These are phyloP conservation scores for Sialia sialis DNA, from an alignment of 2,113 vertebrate species.

Conservation along the genomic window DNA sequence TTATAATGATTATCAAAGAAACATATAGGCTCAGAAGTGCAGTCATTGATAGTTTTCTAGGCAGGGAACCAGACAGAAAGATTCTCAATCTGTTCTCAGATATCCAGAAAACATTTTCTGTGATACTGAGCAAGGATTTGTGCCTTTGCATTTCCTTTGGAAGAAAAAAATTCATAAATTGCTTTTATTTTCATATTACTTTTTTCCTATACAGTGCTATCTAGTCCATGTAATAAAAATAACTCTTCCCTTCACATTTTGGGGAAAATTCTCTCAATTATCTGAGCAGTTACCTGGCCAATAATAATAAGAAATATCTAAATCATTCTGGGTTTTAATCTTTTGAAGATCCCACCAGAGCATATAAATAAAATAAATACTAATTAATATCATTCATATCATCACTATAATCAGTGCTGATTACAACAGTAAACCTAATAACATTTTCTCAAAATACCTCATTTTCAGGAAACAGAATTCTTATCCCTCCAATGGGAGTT, in stretches of 20 bases:
- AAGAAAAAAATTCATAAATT: background rate
- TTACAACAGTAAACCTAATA: background rate
- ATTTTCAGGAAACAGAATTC: background rate
- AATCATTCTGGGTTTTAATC: background rate
- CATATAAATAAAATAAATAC: background rate
- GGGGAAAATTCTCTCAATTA: background rate
- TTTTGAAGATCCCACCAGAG: background rate
- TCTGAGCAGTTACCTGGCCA: background rate
- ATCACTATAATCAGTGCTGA: background rate
- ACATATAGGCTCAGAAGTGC: background rate
- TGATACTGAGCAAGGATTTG: background rate
- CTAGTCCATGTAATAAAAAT: background rate
- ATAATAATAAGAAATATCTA: background rate
- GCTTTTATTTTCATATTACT: background rate
- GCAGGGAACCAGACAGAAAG: background rate
- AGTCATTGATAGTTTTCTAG: background rate
- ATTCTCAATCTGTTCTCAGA: background rate
- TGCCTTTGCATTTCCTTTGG: background rate
- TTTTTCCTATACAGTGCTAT: background rate
- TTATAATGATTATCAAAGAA: background rate
- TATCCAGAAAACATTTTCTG: background rate
- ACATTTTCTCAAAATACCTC: background rate
- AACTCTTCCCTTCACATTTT: background rate
- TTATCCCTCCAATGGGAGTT: background rate
- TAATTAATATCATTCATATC: background rate